Evolutionary conservation across 30 jellyfish, hydroid and myxozoan species (phyloP), one percentile per base, ranked within the genome.

Genomic region (Chrysaora quinquecirrha): DNA sequence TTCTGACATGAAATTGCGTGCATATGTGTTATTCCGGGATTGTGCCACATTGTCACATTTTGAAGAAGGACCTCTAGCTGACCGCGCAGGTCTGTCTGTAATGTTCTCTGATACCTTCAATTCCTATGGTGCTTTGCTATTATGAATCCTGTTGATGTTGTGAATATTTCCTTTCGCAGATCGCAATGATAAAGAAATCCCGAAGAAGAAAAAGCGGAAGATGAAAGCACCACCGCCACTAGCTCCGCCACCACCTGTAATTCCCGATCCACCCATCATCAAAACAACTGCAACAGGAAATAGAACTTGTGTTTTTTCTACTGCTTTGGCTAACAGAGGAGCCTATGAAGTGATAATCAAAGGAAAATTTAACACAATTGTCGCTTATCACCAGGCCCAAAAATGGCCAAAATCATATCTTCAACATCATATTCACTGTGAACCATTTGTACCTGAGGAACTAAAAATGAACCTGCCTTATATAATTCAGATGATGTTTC

Each of bases 251-350:
- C 30, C 31, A 21, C 82, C 80, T 1, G 21, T 68, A 2, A 43
- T 70, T 19, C 84, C 90, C 1, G 90, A 80, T 25, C 88, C 88
- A 34, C 65, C 84, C 60, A 31, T 66, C 18, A 23, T 49, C 56
- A 52, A 32, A 34, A 73, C 77, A 30, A 70, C 90, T 0, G 18
- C 72, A 20, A 90, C 83, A 7, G 79, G 95, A 19, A 34, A 61
- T 74, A 91, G 72, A 58, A 65, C 92, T 28, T 93, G 67, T 80
- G 98, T 86, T 18, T 93, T 93, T 73, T 93, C 98, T 1, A 93
- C 98, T 27, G 98, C 93, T 2, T 77, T 93, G 80, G 98, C 98
- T 9, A 93, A 93, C 78, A 87, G 95, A 22, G 96, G 87, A 25
- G 98, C 98, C 3, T 84, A 78, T 32, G 93, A 82, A 64, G 98